Evolutionary conservation across 1,140 invertebrate genomes (phyloP), one percentile per base, ranked within the genome.

Genomic region (Pogonomyrmex californicus): DNA sequence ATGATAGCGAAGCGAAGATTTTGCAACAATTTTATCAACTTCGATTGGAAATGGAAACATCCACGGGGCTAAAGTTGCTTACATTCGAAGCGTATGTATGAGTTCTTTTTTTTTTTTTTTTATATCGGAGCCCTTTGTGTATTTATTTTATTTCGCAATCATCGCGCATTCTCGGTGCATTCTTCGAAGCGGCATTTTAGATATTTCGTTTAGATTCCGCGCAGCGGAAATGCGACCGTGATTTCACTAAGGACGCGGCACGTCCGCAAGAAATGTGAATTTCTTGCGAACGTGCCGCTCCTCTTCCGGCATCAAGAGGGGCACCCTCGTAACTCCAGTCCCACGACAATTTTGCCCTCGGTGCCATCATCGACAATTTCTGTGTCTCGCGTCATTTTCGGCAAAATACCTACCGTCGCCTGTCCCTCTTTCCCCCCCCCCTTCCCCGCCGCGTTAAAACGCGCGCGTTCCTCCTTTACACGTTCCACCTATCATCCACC

Each of bases 261-360:
- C 54, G 54, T 83, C 75, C 68, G 41, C 68, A 33, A 54, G 33
- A 54, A n/a, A 47, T 60, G 17, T 41, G 17, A 10, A 56, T 56
- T 65, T 62, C 38, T 83, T 73, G 41, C 65, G 38, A 87, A 66
- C 47, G 76, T 75, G 68, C 66, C 51, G 47, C 23, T 71, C 23
- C 38, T 81, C 62, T 81, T 38, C 65, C 58, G n/a, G 41, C 63
- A 38, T 68, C 30, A 49, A 44, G 63, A 79, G 23, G 12, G 17
- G 30, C 49, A 60, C 30, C 23, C 38, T 87, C 85, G 12, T 87
- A 89, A 90, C 82, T 89, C 73, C 23, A 23, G 70, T 85, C 68
- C 58, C 75, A 14, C 56, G 68, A n/a, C 66, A 89, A 90, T 90
- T 90, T 90, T 81, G 51, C 12, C 23, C 17, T 47, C 75, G 5